Percentiles rank a stretch among this genome's conserved stretches.
Conservation (phyloP, 2,888 invertebrate species). For the Pristionchus fissidentatus region DNA sequence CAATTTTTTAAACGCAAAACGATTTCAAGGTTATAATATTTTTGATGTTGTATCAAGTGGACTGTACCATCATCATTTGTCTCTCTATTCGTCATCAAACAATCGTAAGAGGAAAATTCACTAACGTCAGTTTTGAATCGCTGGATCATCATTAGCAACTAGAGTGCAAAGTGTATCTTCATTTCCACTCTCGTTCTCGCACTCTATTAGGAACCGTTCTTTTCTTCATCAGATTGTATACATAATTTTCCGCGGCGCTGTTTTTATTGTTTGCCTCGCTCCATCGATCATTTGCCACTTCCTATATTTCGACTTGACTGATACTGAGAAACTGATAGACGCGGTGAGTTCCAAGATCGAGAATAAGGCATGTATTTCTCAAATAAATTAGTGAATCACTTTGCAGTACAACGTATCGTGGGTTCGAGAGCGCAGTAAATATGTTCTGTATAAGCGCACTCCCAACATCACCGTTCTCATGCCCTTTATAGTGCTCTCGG, state of each 20-base stretch:
- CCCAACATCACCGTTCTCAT: not conserved
- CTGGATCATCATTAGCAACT: not conserved
- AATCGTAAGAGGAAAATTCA: not conserved
- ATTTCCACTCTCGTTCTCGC: no score
- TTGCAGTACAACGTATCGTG: not conserved
- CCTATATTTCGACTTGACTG: not conserved
- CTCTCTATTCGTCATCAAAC: not conserved
- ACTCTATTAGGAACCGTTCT: no score
- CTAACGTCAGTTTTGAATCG: not conserved
- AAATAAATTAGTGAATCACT: no score
- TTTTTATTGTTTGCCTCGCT: not conserved
- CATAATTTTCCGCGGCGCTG: not conserved
- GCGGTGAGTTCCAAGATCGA: not conserved
- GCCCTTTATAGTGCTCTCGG: not conserved
- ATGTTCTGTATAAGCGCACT: not conserved
- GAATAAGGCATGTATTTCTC: no score
- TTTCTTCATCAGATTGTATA: not conserved
- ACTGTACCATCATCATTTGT: not conserved
- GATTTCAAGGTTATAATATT: not conserved
- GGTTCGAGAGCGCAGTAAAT: not conserved
- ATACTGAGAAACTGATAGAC: not conserved
- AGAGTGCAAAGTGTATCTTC: no score
- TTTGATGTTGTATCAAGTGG: not conserved
- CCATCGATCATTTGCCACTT: not conserved
- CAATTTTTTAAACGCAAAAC: not conserved